Conservation (phyloP, 30 jellyfish, hydroid and myxozoan genomes). For the Aurelia sp. region DNA sequence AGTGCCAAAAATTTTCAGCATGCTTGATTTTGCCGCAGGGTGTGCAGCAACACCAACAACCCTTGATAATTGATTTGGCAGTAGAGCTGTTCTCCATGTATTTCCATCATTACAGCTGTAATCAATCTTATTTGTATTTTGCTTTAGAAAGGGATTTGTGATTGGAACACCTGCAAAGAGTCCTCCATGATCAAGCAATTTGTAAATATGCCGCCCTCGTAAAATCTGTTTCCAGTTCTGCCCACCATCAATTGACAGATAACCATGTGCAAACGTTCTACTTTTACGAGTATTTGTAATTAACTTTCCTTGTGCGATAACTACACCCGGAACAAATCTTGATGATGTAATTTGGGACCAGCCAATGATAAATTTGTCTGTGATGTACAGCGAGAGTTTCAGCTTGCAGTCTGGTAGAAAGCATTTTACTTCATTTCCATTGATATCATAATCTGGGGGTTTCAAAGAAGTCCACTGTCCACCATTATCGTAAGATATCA, state of each 20-base stretch:
- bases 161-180: constrained; percentile 81
- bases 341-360: constrained; percentile 81
- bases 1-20: constrained; percentile 77
- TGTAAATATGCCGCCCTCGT: constrained; percentile 72
- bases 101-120: constrained; percentile 75
- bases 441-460: constrained; percentile 50
- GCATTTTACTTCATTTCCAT: constrained; percentile 34
- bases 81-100: constrained; percentile 69
- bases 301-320: constrained; percentile 87
- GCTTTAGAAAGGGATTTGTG: constrained; percentile 29
- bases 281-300: neutral
- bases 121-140: constrained; percentile 40
- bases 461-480: constrained; percentile 76
- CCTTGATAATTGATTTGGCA: constrained; percentile 47
- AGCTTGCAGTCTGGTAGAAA: constrained; percentile 55
- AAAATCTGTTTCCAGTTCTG: constrained; percentile 75
- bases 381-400: constrained; percentile 58
- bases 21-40: constrained; percentile 72
- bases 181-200: constrained; percentile 88
- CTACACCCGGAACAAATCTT: constrained; percentile 89
- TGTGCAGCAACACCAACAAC: constrained; percentile 90
- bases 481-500: constrained; percentile 84
- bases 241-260: constrained; percentile 87
- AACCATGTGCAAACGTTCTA: constrained; percentile 7
- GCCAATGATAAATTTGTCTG: constrained; percentile 51